phyloP scores from a whole-genome alignment of 2,888 invertebrate genomes.

The Epinotia brunnichana region DNA sequence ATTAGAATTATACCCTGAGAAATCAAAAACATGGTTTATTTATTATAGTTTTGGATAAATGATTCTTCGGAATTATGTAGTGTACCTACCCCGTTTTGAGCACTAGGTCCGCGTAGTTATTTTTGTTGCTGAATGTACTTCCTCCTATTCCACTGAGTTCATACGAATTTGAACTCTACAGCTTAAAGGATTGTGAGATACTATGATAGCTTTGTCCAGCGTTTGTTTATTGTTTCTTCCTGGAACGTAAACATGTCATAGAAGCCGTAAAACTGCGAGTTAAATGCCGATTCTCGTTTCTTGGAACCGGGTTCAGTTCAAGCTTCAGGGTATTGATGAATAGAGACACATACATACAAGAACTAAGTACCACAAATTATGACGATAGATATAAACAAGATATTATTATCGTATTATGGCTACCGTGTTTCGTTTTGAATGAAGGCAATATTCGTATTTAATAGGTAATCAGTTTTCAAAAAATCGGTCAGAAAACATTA shows the following conservation, averaged over 20 bases:
- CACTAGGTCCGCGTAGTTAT: too few species aligned
- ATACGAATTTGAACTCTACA: slow-evolving; percentile 1
- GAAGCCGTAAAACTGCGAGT: slow-evolving; percentile 4
- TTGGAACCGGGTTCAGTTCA: not conserved
- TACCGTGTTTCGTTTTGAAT: too few species aligned
- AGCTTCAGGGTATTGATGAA: slow-evolving; percentile 12
- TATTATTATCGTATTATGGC: not conserved
- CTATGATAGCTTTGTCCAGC: slow-evolving; percentile 16
- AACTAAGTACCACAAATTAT: not conserved
- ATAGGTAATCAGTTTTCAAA: too few species aligned
- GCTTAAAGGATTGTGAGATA: not conserved
- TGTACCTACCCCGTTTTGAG: too few species aligned
- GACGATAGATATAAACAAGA: not conserved
- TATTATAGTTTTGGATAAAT: too few species aligned
- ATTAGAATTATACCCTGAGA: too few species aligned
- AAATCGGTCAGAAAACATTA: too few species aligned
- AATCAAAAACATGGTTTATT: too few species aligned
- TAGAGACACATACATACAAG: not conserved
- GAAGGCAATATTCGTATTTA: too few species aligned
- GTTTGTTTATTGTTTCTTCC: slow-evolving; percentile 33
- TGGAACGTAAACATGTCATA: slow-evolving; percentile 30
- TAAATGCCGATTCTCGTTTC: slow-evolving; percentile 10
- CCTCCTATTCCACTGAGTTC: not conserved
- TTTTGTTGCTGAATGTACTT: not conserved
- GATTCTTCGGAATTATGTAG: too few species aligned